Evolutionary conservation across 1,140 invertebrate species (phyloP).

Genomic region (Drosophila hydei): DNA sequence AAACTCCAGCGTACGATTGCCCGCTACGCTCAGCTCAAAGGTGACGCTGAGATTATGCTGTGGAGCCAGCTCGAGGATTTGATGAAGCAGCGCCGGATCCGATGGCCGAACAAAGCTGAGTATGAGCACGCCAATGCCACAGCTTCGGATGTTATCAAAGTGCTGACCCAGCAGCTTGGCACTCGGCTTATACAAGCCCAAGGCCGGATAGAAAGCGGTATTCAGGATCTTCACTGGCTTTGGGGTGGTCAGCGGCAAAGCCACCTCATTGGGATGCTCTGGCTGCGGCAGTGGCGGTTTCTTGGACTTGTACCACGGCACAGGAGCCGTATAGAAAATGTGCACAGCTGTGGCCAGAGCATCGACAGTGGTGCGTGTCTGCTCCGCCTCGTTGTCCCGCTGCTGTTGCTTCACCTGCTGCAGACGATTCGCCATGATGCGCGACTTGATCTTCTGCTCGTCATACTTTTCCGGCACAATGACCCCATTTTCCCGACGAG

Average conservation of each 20-base stretch:
- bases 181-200: slow-evolving; percentile 79
- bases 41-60: slow-evolving; percentile 78
- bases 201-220: slow-evolving; percentile 77
- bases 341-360: slow-evolving; percentile 67
- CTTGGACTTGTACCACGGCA: slow-evolving; percentile 80
- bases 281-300: slow-evolving; percentile 55
- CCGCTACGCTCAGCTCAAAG: slow-evolving; percentile 72
- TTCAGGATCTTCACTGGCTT: slow-evolving; percentile 68
- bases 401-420: slow-evolving; percentile 70
- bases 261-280: slow-evolving; percentile 65
- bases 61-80: slow-evolving; percentile 69
- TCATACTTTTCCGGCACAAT: slow-evolving; percentile 83
- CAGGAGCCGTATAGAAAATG: slow-evolving; percentile 78
- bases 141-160: slow-evolving; percentile 77
- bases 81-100: slow-evolving; percentile 58
- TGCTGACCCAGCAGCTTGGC: slow-evolving; percentile 69
- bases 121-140: slow-evolving; percentile 78
- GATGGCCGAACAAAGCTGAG: slow-evolving; percentile 55
- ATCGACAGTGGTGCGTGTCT: slow-evolving; percentile 62
- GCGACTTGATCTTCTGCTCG: slow-evolving; percentile 77
- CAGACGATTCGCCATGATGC: slow-evolving; percentile 77
- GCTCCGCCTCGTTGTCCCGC: slow-evolving; percentile 59
- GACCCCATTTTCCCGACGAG: slow-evolving; percentile 63
- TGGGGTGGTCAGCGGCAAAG: slow-evolving; percentile 53
- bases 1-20: slow-evolving; percentile 73